Conservation (phyloP, 1,140 invertebrate genomes). For the Drosophila melanica region DNA sequence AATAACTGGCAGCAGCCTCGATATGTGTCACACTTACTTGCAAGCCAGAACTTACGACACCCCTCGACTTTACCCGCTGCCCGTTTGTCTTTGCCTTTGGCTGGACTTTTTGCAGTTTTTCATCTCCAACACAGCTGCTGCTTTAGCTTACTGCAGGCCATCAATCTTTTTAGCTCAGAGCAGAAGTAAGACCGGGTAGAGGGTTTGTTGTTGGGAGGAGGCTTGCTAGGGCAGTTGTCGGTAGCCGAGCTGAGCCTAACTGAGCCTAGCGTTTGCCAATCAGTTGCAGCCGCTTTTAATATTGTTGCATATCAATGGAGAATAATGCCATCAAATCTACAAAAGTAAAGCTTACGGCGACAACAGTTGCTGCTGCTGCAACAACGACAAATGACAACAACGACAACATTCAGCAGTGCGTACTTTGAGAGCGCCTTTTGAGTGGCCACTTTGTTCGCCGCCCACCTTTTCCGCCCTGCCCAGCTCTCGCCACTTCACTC, state of each 20-base stretch:
- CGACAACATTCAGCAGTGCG: not conserved
- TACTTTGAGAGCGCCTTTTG: conserved; percentile 51
- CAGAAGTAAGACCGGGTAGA: not conserved
- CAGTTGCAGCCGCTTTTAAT: conserved; percentile 18
- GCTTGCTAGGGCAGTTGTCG: too few relatives aligned
- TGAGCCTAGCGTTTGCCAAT: conserved; percentile 19
- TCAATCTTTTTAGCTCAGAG: conserved; percentile 53
- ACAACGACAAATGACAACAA: conserved; percentile 5
- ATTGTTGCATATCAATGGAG: conserved; percentile 69
- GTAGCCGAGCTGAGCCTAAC: too few relatives aligned
- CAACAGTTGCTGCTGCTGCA: not conserved
- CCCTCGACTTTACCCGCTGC: too few relatives aligned
- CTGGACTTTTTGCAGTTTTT: conserved; percentile 52
- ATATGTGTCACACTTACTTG: conserved; percentile 60
- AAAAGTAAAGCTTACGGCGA: conserved; percentile 31
- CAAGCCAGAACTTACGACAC: not conserved
- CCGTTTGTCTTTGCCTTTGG: conserved; percentile 38
- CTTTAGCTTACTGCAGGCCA: conserved; percentile 65
- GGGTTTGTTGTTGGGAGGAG: too few relatives aligned
- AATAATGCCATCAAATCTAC: conserved; percentile 65
- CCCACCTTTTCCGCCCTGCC: not conserved
- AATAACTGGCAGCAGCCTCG: conserved; percentile 19
- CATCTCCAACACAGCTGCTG: conserved; percentile 38
- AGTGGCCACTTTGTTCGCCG: conserved; percentile 56
- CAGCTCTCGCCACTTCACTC: not conserved